A percentile compares a stretch with the other conserved stretches of the same genome.
Evolutionary conservation across 2,113 vertebrate species (phyloP).

Genomic region (Labrus mixtus): DNA sequence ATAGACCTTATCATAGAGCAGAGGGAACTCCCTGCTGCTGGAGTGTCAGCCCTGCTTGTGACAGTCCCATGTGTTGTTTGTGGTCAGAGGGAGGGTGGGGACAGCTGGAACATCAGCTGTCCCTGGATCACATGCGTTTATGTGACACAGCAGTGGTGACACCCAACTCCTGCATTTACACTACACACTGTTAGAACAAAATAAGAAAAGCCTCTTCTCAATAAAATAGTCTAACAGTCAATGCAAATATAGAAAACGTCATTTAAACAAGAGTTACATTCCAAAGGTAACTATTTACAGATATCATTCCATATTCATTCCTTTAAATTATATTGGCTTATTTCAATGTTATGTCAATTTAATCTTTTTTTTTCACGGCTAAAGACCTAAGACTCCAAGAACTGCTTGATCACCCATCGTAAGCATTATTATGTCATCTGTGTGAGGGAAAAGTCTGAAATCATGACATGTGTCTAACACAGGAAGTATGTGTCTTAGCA

Average conservation of each 20-base stretch:
- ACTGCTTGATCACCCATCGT: neutral
- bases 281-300: too few species aligned
- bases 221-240: neutral
- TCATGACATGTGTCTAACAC: neutral
- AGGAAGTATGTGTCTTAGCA: neutral
- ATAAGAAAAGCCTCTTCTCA: neutral
- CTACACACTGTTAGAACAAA: neutral
- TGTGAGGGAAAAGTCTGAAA: slow-evolving; percentile 28
- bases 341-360: neutral
- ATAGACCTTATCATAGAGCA: slow-evolving; percentile 6
- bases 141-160: slow-evolving; percentile 47
- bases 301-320: too few species aligned
- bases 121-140: slow-evolving; percentile 63
- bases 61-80: slow-evolving; percentile 72
- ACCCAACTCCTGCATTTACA: slow-evolving; percentile 19
- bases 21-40: slow-evolving; percentile 41
- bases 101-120: slow-evolving; percentile 81
- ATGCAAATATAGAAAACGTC: too few species aligned
- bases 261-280: too few species aligned
- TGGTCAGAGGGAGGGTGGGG: slow-evolving; percentile 48
- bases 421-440: neutral
- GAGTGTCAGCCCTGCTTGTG: slow-evolving; percentile 40
- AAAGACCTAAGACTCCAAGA: neutral
- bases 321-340: too few species aligned
- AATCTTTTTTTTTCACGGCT: neutral